These are phyloP conservation scores for Psittacula cyanocephala DNA, from an alignment of 2,113 vertebrate species.

Conservation along the genomic window DNA sequence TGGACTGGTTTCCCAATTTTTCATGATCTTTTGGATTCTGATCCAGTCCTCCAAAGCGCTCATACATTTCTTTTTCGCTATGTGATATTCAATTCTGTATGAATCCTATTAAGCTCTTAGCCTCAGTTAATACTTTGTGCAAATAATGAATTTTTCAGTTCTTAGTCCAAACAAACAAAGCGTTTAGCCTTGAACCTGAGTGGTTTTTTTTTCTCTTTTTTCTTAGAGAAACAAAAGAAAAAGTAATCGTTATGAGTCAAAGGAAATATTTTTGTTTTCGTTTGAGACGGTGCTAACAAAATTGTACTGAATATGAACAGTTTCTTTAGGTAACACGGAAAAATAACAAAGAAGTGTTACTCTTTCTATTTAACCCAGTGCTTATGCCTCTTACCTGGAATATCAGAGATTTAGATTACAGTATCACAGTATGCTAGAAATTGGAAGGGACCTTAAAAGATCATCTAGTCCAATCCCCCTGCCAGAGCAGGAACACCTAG, in stretches of 20 bases:
- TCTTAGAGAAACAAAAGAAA: background rate
- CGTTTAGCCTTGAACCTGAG: background rate
- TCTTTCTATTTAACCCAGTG: background rate
- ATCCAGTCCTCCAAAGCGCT: background rate
- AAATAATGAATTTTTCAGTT: slow-evolving; percentile 10
- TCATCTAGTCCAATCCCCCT: no score
- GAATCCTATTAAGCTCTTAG: background rate
- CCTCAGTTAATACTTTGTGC: slow-evolving; percentile 11
- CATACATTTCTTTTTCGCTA: background rate
- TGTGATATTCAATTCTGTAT: background rate
- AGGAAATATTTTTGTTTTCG: background rate
- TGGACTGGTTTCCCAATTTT: background rate
- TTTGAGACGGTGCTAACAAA: background rate
- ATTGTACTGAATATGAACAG: background rate
- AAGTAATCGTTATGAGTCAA: background rate
- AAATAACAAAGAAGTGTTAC: background rate
- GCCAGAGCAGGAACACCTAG: no score
- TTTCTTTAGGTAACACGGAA: background rate
- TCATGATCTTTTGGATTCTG: background rate
- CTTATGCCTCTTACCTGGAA: background rate
- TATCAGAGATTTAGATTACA: background rate
- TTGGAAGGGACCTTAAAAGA: no score
- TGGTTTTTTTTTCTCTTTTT: background rate
- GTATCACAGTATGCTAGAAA: no score
- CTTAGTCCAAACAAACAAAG: background rate